A percentile compares a stretch with the other conserved stretches of the same genome.
These are phyloP conservation scores for Ricordea florida DNA, from an alignment of 92 coral and sea anemone genomes.

Conservation along the genomic window DNA sequence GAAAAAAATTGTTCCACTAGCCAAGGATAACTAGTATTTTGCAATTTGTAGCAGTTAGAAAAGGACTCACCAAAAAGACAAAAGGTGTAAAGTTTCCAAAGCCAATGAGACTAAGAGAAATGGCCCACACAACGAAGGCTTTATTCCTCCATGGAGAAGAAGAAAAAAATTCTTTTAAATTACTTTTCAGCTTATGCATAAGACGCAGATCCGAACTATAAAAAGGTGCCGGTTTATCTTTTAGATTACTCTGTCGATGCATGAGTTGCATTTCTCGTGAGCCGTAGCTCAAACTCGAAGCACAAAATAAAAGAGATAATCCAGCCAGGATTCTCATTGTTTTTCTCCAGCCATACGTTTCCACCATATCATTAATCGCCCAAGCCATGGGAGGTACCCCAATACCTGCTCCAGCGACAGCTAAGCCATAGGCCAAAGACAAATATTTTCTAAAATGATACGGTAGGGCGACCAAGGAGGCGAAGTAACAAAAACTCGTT, in stretches of 20 bases:
- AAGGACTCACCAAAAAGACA: conserved; percentile 77
- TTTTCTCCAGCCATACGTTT: conserved; percentile 38
- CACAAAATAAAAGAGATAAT: conserved; percentile 41
- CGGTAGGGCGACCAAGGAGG: conserved; percentile 56
- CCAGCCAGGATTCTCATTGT: conserved; percentile 45
- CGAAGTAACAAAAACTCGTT: conserved; percentile 72
- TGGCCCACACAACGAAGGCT: conserved; percentile 62
- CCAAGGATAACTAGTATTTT: too few species aligned
- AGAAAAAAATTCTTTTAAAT: conserved; percentile 5
- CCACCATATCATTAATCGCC: conserved; percentile 17
- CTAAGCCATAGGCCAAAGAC: conserved; percentile 60
- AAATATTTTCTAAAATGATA: conserved; percentile 42
- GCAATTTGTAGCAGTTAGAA: too few species aligned
- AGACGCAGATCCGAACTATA: neutral
- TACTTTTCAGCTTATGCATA: neutral
- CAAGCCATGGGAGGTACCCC: conserved; percentile 58
- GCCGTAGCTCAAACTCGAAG: conserved; percentile 54
- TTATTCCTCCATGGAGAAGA: conserved; percentile 39
- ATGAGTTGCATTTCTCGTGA: conserved; percentile 29
- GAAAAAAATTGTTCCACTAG: too few species aligned
- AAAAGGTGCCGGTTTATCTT: conserved; percentile 46
- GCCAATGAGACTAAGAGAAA: conserved; percentile 60
- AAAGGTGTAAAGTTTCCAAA: conserved; percentile 69
- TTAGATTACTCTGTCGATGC: conserved; percentile 41
- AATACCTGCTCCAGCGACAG: conserved; percentile 66